Base-by-base conservation (phyloP, 2,888 invertebrate genomes). In the Vesta saturnalis region DNA sequence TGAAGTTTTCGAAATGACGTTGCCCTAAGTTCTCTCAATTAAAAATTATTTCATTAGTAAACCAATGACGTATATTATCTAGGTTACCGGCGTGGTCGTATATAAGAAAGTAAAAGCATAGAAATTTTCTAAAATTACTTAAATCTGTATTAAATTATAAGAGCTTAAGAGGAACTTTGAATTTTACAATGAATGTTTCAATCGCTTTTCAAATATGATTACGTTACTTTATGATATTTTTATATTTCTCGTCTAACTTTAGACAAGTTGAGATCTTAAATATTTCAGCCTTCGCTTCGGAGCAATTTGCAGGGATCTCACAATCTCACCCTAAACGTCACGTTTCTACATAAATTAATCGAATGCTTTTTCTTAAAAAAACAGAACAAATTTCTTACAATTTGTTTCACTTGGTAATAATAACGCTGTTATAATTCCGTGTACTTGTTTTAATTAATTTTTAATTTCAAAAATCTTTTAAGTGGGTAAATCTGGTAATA, bases 341-440 rank as follows among this genome's bases (percentile, higher is more conserved):
- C 67, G 67, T 67, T 64, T 47, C 58, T 67, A 69, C 70, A 70
- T 69, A 70, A 69, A 72, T 72, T 64, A 70, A 72, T 70, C 69
- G 69, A 68, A 67, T 62, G 58, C 66, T 64, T 70, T 39, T 70
- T 67, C 70, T 68, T 46, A 56, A 64, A 55, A n/a, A 60, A 64
- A 49, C 64, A 64, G 57, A 71, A 71, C 64, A 71, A 71, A 71
- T 68, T 70, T 68, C 63, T 65, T 46, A 58, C 62, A 69, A 62
- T 71, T 65, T 60, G 16, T 60, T 55, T 55, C 55, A 59, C 16
- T 21, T 46, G 58, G 30, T 39, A 39, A 39, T n/a, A n/a, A n/a
- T 8, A 39, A n/a, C 39, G 12, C n/a, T n/a, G n/a, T 39, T 39
- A 39, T n/a, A 39, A 39, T 10, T 39, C n/a, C n/a, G n/a, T n/a